phyloP scores from a whole-genome alignment of 2,113 vertebrate species.

The Otis tarda region DNA sequence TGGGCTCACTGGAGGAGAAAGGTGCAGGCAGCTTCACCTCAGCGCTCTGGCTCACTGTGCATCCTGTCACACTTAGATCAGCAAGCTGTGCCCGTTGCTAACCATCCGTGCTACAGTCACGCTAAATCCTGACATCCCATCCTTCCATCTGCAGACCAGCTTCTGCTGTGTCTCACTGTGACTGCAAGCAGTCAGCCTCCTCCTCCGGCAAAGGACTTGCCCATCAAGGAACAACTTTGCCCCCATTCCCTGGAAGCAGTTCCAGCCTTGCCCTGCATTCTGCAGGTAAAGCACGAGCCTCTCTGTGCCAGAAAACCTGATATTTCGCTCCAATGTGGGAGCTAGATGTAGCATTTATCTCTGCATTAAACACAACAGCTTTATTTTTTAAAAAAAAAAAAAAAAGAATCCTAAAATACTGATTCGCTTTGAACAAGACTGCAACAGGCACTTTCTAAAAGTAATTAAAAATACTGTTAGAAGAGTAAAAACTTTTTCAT shows the following conservation, averaged over 20 bases:
- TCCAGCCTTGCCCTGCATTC: neutral
- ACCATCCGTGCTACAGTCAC: neutral
- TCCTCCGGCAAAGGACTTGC: neutral
- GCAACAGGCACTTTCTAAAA: neutral
- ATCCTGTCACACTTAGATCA: neutral
- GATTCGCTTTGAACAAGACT: neutral
- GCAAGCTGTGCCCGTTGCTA: neutral
- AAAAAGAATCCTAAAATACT: neutral
- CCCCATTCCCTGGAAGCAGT: neutral
- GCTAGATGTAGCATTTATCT: neutral
- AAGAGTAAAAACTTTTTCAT: constrained; percentile 1
- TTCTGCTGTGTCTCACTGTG: accelerated
- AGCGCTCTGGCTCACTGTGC: accelerated
- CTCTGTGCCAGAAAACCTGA: neutral
- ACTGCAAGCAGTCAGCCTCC: neutral
- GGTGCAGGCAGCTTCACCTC: neutral
- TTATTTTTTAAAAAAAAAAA: neutral
- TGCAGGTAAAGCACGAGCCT: neutral
- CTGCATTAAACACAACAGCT: neutral
- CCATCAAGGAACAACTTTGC: neutral
- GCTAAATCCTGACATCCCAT: neutral
- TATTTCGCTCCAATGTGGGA: neutral
- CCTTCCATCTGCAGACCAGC: neutral
- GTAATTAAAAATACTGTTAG: neutral
- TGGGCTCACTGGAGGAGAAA: neutral